Evolutionary conservation across 1,140 invertebrate genomes (phyloP), one percentile per base, ranked within the genome.

Genomic region (Zaprionus ghesquierei): DNA sequence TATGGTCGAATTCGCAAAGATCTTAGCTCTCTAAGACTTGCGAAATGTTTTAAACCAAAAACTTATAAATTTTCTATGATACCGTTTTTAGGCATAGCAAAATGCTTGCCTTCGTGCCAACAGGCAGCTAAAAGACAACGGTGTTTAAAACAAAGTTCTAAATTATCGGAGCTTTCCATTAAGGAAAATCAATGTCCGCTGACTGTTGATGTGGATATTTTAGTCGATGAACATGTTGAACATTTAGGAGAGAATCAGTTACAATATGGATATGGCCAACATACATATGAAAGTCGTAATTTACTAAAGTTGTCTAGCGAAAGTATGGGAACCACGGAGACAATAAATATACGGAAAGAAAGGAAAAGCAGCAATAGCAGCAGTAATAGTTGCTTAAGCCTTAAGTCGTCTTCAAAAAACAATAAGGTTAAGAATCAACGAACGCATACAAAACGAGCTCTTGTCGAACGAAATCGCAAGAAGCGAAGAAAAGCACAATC

Each of bases 1-100:
- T 75, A 71, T 20, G 90, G 90, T 35, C 66, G 73, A 1, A 91
- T 92, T n/a, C 72, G 50, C 54, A 92, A 92, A 64, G 85, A 92
- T 56, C 55, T 92, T 3, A 91, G 84, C 49, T 50, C 49, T 44
- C 22, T 90, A 0, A 69, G 65, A 59, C 72, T 79, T 23, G 27
- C 27, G 9, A 64, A 55, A 35, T 74, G 56, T 13, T 55, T 35
- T n/a, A 73, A 69, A 22, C 38, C 46, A 6, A 81, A 71, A 70
- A 22, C 29, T 2, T 54, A 50, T n/a, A 79, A 77, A 31, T 63
- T 58, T 6, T 15, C 29, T 5, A 25, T 81, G 20, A 29, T 69
- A 13, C 70, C 86, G 2, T 89, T 89, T 79, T 25, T 89, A 9
- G 86, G 86, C 5, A 76, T 89, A 10, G 86, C 85, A 8, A 89